Percentiles rank a stretch among this genome's conserved stretches.
Evolutionary conservation across 2,797 vertebrate genomes (phyloP).

Genomic region (Lemur catta): DNA sequence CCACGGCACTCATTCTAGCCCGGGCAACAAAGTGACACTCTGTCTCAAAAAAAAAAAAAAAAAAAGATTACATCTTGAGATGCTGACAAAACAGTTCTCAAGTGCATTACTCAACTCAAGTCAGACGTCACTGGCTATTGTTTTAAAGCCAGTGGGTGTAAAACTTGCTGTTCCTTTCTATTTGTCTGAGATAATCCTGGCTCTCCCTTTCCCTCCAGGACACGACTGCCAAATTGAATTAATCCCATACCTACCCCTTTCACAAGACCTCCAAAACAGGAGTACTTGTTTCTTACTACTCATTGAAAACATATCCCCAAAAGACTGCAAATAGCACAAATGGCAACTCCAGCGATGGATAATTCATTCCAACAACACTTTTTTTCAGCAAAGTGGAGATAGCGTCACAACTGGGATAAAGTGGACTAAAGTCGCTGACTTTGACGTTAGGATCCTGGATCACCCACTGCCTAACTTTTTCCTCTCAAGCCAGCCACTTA

Average conservation of each 20-base stretch:
- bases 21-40: too few species aligned
- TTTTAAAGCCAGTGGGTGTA: slow-evolving; percentile 22
- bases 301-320: slow-evolving; percentile 34
- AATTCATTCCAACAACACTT: background rate
- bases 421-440: background rate
- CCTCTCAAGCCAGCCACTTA: background rate
- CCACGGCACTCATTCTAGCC: too few species aligned
- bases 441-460: background rate
- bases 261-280: slow-evolving; percentile 57
- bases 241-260: slow-evolving; percentile 62
- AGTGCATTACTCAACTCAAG: slow-evolving; percentile 34
- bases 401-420: background rate
- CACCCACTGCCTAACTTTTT: background rate
- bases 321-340: background rate
- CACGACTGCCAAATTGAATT: slow-evolving; percentile 55
- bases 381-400: background rate
- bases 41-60: too few species aligned
- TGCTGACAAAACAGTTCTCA: background rate
- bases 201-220: slow-evolving; percentile 42
- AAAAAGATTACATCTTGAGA: slow-evolving; percentile 27
- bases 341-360: background rate
- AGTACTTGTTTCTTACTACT: slow-evolving; percentile 27
- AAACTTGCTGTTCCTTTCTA: slow-evolving; percentile 60
- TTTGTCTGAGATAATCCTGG: slow-evolving; percentile 64
- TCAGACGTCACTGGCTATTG: slow-evolving; percentile 32